Evolutionary conservation across 2,113 vertebrate genomes (phyloP).

Genomic region (Neotragus moschatus): DNA sequence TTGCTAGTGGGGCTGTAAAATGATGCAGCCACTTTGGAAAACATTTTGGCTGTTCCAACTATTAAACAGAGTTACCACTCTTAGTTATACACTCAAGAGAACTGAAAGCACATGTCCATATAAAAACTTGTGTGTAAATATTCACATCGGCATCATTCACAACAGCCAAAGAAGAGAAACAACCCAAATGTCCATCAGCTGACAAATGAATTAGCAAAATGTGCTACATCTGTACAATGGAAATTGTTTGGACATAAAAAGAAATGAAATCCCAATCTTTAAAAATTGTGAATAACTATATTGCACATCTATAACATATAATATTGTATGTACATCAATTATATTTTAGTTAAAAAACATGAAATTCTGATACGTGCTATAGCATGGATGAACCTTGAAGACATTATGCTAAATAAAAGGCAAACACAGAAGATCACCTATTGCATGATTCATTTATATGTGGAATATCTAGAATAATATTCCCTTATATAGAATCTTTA

Average conservation of each 20-base stretch:
- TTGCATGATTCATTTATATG: not conserved
- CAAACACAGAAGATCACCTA: not conserved
- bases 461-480: not conserved
- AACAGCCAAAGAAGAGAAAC: not conserved
- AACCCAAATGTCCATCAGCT: not conserved
- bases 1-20: not conserved
- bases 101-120: not conserved
- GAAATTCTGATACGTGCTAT: not conserved
- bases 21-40: not conserved
- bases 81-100: not conserved
- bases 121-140: not conserved
- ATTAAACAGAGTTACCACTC: not conserved
- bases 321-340: not conserved
- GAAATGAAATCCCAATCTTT: not conserved
- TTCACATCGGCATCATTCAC: not conserved
- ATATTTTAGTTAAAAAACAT: not conserved
- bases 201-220: not conserved
- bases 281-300: not conserved
- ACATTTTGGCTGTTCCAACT: not conserved
- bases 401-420: not conserved
- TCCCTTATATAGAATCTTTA: not conserved
- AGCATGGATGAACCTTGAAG: not conserved
- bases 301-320: not conserved
- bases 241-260: not conserved
- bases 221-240: not conserved